Evolutionary conservation across 2,888 invertebrate species (phyloP).

Genomic region (Cantharis rufa): DNA sequence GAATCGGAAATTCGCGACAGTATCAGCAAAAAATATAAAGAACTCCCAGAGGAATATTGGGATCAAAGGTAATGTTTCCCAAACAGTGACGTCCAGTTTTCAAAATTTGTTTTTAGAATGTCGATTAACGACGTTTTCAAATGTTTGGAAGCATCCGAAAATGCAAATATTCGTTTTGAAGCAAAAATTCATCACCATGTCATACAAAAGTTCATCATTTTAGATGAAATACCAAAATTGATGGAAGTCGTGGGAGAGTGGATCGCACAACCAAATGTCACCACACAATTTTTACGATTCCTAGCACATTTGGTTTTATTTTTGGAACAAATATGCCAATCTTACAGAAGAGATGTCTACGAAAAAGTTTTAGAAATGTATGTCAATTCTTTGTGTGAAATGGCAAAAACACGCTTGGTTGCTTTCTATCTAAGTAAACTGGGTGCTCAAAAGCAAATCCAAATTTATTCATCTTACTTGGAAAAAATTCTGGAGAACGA

Average conservation of each 20-base stretch:
- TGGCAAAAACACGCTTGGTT: conserved; percentile 76
- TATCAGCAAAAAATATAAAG: conserved; percentile 59
- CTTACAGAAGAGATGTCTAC: conserved; percentile 70
- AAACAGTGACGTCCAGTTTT: neutral
- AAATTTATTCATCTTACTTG: conserved; percentile 71
- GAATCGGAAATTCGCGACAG: conserved; percentile 75
- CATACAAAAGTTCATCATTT: conserved; percentile 83
- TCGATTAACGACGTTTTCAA: conserved; percentile 71
- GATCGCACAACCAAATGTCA: conserved; percentile 61
- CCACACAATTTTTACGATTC: conserved; percentile 73
- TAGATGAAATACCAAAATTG: conserved; percentile 77
- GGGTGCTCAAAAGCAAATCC: conserved; percentile 63
- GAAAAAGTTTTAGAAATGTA: conserved; percentile 78
- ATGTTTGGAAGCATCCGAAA: conserved; percentile 66
- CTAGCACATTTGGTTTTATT: conserved; percentile 84
- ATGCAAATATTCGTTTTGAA: conserved; percentile 61
- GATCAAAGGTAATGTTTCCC: conserved; percentile 55
- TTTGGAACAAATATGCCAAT: conserved; percentile 77
- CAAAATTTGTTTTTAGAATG: conserved; percentile 57
- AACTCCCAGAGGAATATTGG: conserved; percentile 72
- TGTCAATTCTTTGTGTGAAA: conserved; percentile 71
- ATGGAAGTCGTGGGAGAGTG: conserved; percentile 72
- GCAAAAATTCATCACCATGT: conserved; percentile 70
- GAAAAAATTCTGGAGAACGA: conserved; percentile 68
- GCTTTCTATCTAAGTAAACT: conserved; percentile 86